phyloP scores from a whole-genome alignment of 2,888 invertebrate species.

The Drosophila imparisetae region DNA sequence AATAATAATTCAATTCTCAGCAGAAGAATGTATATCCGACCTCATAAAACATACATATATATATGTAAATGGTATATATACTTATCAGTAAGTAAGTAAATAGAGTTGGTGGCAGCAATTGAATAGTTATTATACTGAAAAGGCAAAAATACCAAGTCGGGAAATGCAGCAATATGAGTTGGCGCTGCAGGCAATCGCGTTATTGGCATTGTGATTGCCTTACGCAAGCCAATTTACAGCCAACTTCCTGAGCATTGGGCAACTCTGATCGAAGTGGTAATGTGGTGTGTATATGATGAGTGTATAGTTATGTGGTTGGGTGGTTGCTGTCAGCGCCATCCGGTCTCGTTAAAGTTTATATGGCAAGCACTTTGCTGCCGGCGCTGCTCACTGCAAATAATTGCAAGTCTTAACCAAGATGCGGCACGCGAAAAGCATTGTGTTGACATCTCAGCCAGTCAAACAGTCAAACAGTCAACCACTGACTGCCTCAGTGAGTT shows the following conservation, averaged over 20 bases:
- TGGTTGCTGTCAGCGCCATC: constrained; percentile 19
- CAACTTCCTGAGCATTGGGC: constrained; percentile 26
- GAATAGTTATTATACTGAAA: background rate
- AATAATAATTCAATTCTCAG: background rate
- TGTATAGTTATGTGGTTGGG: background rate
- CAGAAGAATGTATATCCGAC: too few relatives aligned
- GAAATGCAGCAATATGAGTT: constrained; percentile 5
- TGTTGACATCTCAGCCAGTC: constrained; percentile 61
- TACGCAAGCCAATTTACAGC: constrained; percentile 43
- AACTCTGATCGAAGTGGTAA: background rate
- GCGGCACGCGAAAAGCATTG: constrained; percentile 42
- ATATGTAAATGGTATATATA: background rate
- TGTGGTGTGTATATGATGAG: background rate
- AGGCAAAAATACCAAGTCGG: constrained; percentile 1
- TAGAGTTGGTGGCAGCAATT: constrained; percentile 2
- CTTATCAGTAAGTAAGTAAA: background rate
- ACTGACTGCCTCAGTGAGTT: constrained; percentile 28
- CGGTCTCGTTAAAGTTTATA: constrained; percentile 64
- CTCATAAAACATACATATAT: too few relatives aligned
- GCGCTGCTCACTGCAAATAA: constrained; percentile 70
- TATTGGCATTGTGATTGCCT: background rate
- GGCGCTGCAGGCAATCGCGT: constrained; percentile 21
- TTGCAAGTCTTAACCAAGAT: constrained; percentile 57
- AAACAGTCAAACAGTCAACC: constrained; percentile 33
- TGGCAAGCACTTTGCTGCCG: constrained; percentile 65